A percentile compares a stretch with the other conserved stretches of the same genome.
Evolutionary conservation across 2,888 invertebrate species (phyloP).

Genomic region (Erynnis tages): DNA sequence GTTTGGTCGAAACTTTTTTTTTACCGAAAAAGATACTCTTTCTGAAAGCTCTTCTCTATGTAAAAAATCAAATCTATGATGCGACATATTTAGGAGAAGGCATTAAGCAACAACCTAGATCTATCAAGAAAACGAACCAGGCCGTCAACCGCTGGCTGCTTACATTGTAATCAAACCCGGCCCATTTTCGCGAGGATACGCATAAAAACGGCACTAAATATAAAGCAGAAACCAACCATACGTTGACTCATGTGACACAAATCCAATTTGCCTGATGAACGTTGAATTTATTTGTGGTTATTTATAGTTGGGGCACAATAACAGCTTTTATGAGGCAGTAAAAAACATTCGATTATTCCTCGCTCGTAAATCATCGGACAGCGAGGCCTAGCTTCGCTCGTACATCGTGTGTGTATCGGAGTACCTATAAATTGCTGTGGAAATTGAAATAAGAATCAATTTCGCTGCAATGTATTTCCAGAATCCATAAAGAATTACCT

Average conservation of each 20-base stretch:
- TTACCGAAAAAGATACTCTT: too few species aligned
- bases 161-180: constrained; percentile 30
- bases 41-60: too few species aligned
- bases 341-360: constrained; percentile 44
- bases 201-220: constrained; percentile 37
- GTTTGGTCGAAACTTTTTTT: too few species aligned
- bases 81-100: not conserved
- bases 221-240: constrained; percentile 33
- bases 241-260: constrained; percentile 51
- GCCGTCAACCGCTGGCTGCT: constrained; percentile 11
- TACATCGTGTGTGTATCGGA: constrained; percentile 8
- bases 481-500: not conserved
- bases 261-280: constrained; percentile 35
- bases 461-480: not conserved
- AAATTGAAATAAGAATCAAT: constrained; percentile 20
- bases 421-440: constrained; percentile 20
- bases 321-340: constrained; percentile 43
- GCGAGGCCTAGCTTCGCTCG: constrained; percentile 15
- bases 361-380: constrained; percentile 44
- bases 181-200: constrained; percentile 31
- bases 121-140: constrained; percentile 9
- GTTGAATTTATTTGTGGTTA: constrained; percentile 28
- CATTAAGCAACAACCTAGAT: constrained; percentile 1
- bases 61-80: too few species aligned
- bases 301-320: constrained; percentile 40